Conservation (phyloP, 2,888 invertebrate species). For the Philonicus albiceps region DNA sequence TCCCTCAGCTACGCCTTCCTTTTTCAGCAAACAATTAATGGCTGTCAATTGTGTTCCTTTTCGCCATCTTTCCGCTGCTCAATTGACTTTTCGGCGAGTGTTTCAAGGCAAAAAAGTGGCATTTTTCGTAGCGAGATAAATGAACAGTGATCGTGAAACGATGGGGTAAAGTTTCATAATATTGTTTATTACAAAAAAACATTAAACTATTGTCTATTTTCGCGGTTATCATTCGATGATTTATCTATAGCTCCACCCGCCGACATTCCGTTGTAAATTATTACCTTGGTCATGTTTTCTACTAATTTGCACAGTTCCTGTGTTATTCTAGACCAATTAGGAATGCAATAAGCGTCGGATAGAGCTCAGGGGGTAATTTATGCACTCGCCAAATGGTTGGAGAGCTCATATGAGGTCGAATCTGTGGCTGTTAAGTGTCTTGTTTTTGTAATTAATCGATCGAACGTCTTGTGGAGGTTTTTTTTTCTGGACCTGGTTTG, state of each 20-base stretch:
- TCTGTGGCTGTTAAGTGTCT: neutral
- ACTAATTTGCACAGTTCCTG: neutral
- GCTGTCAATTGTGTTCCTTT: slow-evolving; percentile 37
- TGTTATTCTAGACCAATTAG: neutral
- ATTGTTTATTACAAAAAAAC: neutral
- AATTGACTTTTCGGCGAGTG: slow-evolving; percentile 13
- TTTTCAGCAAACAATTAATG: neutral
- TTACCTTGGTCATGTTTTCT: slow-evolving; percentile 13
- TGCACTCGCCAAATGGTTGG: neutral
- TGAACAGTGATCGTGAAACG: slow-evolving; percentile 38
- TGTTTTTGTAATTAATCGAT: slow-evolving; percentile 39
- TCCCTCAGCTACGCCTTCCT: neutral
- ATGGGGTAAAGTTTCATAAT: slow-evolving; percentile 28
- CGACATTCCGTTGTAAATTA: neutral
- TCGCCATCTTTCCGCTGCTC: slow-evolving; percentile 11
- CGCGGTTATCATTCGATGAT: neutral
- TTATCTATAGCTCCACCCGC: slow-evolving; percentile 15
- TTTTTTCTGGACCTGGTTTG: slow-evolving; percentile 2
- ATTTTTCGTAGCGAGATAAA: slow-evolving; percentile 28
- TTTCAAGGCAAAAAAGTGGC: slow-evolving; percentile 9
- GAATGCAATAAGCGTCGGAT: neutral
- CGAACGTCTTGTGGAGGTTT: neutral
- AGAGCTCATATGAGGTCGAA: neutral
- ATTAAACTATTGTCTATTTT: neutral
- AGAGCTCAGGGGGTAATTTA: neutral